Evolutionary conservation across 1,140 invertebrate genomes (phyloP).

Genomic region (Agrypnia vestita): DNA sequence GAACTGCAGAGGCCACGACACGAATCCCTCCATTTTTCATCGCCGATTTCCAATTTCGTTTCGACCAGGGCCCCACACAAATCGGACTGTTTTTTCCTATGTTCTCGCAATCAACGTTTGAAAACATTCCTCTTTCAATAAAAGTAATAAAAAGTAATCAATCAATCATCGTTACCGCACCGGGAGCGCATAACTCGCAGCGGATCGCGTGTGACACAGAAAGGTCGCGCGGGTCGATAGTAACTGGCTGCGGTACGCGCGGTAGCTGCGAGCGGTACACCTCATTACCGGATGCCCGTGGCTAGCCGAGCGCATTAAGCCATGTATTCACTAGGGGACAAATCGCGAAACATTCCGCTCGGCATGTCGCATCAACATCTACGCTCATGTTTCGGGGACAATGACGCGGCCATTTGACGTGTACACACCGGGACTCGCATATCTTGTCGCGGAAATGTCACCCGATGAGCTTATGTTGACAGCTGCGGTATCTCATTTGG

Average conservation of each 20-base stretch:
- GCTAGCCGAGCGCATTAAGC: constrained; percentile 14
- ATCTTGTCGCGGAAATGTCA: too few species aligned
- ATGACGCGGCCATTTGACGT: too few species aligned
- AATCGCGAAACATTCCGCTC: too few species aligned
- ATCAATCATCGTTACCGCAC: constrained; percentile 32
- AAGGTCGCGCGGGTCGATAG: constrained; percentile 34
- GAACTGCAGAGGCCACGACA: constrained; percentile 9
- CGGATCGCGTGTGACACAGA: constrained; percentile 32
- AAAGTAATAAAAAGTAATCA: constrained; percentile 7
- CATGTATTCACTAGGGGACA: too few species aligned
- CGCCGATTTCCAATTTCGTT: background rate
- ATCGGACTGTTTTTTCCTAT: background rate
- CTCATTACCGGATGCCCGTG: constrained; percentile 6
- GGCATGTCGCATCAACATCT: too few species aligned
- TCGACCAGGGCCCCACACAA: background rate
- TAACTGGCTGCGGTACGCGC: background rate
- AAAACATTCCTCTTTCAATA: background rate
- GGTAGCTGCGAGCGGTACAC: background rate
- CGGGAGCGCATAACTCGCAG: constrained; percentile 27
- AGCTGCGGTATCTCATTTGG: too few species aligned
- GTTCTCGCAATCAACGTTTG: constrained; percentile 6
- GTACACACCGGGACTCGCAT: too few species aligned
- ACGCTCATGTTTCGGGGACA: too few species aligned
- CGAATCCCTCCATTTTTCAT: constrained; percentile 2
- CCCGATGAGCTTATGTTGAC: too few species aligned